Base-by-base conservation (phyloP, 2,888 invertebrate genomes). In the Autographa gamma region DNA sequence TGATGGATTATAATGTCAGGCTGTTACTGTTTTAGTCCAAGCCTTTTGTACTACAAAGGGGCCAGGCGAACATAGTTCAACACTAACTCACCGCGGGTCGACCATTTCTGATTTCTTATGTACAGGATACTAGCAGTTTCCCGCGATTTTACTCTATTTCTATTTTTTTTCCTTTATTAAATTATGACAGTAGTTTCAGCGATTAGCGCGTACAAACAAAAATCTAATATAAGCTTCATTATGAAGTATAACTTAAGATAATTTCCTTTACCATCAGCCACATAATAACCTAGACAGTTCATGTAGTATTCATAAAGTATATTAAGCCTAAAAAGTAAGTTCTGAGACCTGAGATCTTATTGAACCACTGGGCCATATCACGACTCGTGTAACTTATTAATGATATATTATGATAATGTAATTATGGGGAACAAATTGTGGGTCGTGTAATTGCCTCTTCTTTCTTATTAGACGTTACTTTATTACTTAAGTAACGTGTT, bases 391-490 rank as follows among this genome's bases (percentile, higher is more conserved):
- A 54, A 56, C 62, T 66, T 73, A 69, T 70, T 77, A 70, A 78
- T 71, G 66, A 73, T 71, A 75, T 71, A 76, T 79, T 76, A 68
- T 67, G 59, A 19, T 61, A 78, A 18, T 69, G 61, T 69, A 69
- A 66, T 65, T 56, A 56, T 56, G 19, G 54, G 13, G 25, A 19
- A 25, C 54, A 19, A 56, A 56, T 56, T 19, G 25, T 25, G 25
- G 54, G 19, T 56, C 13, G 54, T 56, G 13, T 8, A 56, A 48
- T 48, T 48, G 48, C 48, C 48, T 48, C 54, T 13, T 9, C 25
- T 56, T 56, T 56, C 54, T 56, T 56, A 19, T 19, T 56, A 25
- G 54, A 54, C 18, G 19, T 56, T 56, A 56, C 11, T 56, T 56
- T 13, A 19, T 13, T 25, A 25, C 8, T 48, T n/a, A 8, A n/a